phyloP scores from a whole-genome alignment of 2,113 vertebrate species.

The Lophochroa leadbeateri region DNA sequence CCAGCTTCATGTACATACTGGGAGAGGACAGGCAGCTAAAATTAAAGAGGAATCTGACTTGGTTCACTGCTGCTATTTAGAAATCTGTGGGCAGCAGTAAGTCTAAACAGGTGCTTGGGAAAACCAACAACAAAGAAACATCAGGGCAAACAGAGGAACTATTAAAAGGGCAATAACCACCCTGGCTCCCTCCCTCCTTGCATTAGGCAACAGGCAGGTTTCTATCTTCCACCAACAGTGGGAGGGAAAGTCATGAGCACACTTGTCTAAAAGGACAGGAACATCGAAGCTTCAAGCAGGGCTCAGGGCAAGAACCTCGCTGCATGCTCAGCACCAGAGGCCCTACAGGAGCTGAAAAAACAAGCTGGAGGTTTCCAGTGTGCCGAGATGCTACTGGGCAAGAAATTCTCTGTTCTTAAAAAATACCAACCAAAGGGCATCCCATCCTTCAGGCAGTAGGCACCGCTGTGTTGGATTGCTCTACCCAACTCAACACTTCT shows the following conservation, averaged over 20 bases:
- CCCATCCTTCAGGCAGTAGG: not conserved
- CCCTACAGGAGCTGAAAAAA: not conserved
- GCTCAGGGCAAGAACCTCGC: accelerated
- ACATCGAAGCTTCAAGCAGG: not conserved
- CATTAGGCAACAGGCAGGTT: not conserved
- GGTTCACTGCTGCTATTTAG: not conserved
- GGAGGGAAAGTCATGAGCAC: not conserved
- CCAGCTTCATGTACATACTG: not conserved
- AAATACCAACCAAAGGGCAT: not conserved
- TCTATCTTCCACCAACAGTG: not conserved
- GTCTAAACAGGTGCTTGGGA: not conserved
- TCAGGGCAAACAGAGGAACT: not conserved
- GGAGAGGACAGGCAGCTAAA: not conserved
- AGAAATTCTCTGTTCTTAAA: not conserved
- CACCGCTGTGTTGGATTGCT: not conserved
- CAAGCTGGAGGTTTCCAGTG: not conserved
- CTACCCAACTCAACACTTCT: not conserved
- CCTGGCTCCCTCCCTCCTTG: not conserved
- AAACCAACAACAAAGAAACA: not conserved
- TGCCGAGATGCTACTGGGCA: not conserved
- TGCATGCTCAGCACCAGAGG: not conserved
- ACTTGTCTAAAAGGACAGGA: not conserved
- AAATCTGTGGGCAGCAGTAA: not conserved
- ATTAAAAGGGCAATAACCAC: not conserved
- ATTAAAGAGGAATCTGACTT: not conserved